Conservation (phyloP, 1,140 invertebrate species). For the Aleiodes sp. region DNA sequence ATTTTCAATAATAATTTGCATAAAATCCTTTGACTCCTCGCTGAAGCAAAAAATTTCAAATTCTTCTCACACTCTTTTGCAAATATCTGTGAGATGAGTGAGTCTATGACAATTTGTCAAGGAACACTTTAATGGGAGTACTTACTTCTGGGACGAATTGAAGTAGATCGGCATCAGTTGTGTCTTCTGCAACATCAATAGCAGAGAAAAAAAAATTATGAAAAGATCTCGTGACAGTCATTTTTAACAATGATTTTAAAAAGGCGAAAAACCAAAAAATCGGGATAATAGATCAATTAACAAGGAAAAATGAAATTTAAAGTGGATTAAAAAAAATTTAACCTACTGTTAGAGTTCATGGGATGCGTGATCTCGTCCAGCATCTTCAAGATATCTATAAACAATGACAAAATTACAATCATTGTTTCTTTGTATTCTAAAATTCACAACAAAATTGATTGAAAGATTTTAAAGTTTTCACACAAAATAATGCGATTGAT, state of each 20-base stretch:
- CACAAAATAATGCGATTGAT: background rate
- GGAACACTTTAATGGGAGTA: background rate
- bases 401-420: constrained; percentile 14
- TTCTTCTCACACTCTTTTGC: too few species aligned
- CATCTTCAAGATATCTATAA: constrained; percentile 58
- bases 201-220: background rate
- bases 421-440: background rate
- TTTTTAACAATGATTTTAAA: too few species aligned
- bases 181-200: background rate
- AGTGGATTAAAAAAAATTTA: background rate
- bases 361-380: constrained; percentile 48
- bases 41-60: too few species aligned
- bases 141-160: background rate
- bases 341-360: constrained; percentile 52
- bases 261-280: too few species aligned
- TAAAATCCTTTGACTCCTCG: too few species aligned
- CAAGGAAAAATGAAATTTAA: background rate
- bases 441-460: background rate
- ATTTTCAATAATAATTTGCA: too few species aligned
- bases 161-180: background rate
- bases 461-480: background rate
- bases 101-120: too few species aligned
- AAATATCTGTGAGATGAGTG: too few species aligned
- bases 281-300: background rate
- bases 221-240: too few species aligned